Evolutionary conservation across 1,140 invertebrate genomes (phyloP).

Genomic region (Maconellicoccus hirsutus): DNA sequence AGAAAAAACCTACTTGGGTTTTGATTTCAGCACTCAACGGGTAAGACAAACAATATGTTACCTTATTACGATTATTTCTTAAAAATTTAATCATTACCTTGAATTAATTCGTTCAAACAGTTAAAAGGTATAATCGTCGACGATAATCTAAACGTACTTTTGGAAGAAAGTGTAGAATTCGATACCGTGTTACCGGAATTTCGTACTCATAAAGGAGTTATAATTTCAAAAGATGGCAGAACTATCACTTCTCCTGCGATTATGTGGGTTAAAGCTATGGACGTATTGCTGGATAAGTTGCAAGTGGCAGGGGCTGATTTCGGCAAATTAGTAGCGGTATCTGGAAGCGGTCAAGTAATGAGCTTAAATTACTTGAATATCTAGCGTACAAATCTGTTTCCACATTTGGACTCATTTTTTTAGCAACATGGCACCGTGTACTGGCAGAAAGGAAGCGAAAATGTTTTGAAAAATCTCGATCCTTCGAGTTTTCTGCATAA

Average conservation of each 20-base stretch:
- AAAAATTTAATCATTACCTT: conserved; percentile 17
- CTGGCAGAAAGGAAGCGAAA: conserved; percentile 66
- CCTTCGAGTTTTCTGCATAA: conserved; percentile 66
- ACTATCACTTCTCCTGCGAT: conserved; percentile 68
- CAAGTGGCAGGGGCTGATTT: conserved; percentile 71
- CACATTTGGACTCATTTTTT: conserved; percentile 27
- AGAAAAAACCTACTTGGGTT: conserved; percentile 45
- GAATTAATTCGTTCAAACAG: conserved; percentile 49
- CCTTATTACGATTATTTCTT: conserved; percentile 10
- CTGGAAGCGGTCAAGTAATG: conserved; percentile 74
- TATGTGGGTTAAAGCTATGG: conserved; percentile 92
- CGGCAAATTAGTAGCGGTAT: conserved; percentile 64
- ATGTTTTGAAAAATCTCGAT: conserved; percentile 51
- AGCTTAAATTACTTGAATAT: neutral
- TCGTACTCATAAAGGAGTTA: conserved; percentile 70
- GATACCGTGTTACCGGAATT: conserved; percentile 81
- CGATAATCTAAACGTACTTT: conserved; percentile 56
- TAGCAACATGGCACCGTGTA: conserved; percentile 95
- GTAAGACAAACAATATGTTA: conserved; percentile 37
- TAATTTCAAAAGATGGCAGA: conserved; percentile 43
- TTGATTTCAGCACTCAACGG: conserved; percentile 73
- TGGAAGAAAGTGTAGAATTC: conserved; percentile 74
- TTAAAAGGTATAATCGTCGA: conserved; percentile 79
- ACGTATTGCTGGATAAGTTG: conserved; percentile 77
- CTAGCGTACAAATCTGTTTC: neutral